Base-by-base conservation (phyloP, 2,113 vertebrate genomes). In the Dinomys branickii region DNA sequence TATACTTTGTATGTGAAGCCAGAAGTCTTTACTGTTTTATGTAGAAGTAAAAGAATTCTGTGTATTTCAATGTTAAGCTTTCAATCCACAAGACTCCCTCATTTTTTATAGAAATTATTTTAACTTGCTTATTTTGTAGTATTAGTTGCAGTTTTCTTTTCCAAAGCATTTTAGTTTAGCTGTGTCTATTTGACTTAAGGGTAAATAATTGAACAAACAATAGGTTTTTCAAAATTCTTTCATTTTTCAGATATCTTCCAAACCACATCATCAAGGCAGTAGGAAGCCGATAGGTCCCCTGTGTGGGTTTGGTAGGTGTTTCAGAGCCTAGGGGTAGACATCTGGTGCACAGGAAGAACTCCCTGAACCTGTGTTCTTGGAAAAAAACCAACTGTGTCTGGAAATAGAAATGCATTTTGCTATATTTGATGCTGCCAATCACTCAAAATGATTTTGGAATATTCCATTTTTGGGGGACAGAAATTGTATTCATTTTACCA, bases 381-480 rank as follows among this genome's bases (percentile, higher is more conserved):
- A 84, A 89, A 54, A 93, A 54, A 85, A 85, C 77, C 95, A 81
- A 58, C 35, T 19, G n/a, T 82, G n/a, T 97, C 92, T 95, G 83
- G 58, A 94, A 95, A 83, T 93, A 95, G 69, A 96, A 96, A 97
- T 97, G 44, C 33, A 5, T 92, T 85, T 83, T 30, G 8, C 90
- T 96, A 0, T 92, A 69, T 97, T 80, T 90, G 58, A 85, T 86
- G n/a, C 82, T 93, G 59, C 65, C 96, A 92, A 16, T 97, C 92
- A 92, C 30, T 88, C 11, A 56, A 84, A 90, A 61, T 61, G 41
- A 92, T 82, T 96, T 95, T 83, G 33, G 83, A 91, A 56, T 87
- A 75, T 92, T 93, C 80, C 0, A 69, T 58, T 85, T 95, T 94
- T 94, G 54, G 85, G 59, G 88, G 44, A 78, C 61, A 96, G 52